Percentiles rank a stretch among this genome's conserved stretches.
Conservation (phyloP, 1,140 invertebrate species). For the Pseudomyrmex gracilis region DNA sequence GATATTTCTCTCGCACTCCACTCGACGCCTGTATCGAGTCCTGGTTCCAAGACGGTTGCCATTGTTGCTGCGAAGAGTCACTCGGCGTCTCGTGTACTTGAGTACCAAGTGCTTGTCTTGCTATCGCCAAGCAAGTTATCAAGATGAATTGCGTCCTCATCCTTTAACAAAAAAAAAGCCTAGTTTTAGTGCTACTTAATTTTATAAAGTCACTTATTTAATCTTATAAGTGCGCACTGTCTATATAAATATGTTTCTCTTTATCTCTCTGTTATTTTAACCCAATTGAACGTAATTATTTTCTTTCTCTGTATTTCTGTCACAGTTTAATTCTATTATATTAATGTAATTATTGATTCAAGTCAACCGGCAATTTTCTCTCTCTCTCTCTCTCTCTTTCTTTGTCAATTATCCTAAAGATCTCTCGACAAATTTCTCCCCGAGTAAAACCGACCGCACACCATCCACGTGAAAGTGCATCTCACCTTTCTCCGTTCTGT, state of each 20-base stretch:
- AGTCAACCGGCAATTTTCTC: too few species aligned
- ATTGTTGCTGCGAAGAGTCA: constrained; percentile 67
- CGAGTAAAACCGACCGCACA: background rate
- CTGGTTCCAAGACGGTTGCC: constrained; percentile 75
- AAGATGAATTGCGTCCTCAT: constrained; percentile 77
- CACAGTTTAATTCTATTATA: background rate
- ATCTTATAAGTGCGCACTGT: too few species aligned
- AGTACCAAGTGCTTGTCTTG: constrained; percentile 72
- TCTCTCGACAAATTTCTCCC: constrained; percentile 54
- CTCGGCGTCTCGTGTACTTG: constrained; percentile 73
- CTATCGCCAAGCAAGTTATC: constrained; percentile 70
- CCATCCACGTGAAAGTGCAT: constrained; percentile 71
- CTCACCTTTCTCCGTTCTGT: constrained; percentile 71
- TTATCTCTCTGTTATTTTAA: background rate
- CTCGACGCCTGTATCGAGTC: constrained; percentile 71
- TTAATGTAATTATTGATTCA: background rate
- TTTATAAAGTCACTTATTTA: background rate
- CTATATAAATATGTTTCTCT: too few species aligned
- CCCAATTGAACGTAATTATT: background rate
- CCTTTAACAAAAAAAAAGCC: constrained; percentile 63
- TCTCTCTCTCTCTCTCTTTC: constrained; percentile 19
- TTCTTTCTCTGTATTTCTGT: background rate
- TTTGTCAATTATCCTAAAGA: background rate
- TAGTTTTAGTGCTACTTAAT: constrained; percentile 7
- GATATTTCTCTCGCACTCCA: constrained; percentile 69